Conservation (phyloP, 1,140 invertebrate genomes). For the Cotesia typhae region DNA sequence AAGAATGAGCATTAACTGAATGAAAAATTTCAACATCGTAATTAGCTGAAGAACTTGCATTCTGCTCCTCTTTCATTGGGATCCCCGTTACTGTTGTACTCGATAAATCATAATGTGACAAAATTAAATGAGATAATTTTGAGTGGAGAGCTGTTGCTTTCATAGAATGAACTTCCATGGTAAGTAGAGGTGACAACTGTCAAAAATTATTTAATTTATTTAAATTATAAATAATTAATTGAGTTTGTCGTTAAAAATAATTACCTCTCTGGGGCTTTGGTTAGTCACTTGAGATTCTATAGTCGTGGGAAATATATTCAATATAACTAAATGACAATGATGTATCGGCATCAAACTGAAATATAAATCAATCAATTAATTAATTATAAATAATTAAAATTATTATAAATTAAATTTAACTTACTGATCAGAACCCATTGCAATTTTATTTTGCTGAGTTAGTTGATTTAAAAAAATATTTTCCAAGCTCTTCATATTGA, state of each 20-base stretch:
- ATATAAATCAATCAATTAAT: constrained; percentile 46
- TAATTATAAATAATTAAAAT: constrained; percentile 25
- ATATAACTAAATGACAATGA: constrained; percentile 87
- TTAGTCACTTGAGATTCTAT: constrained; percentile 78
- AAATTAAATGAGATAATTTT: constrained; percentile 78
- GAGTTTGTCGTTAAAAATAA: constrained; percentile 22
- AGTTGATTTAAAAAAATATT: constrained; percentile 84
- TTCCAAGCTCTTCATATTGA: constrained; percentile 82
- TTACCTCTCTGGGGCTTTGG: constrained; percentile 72
- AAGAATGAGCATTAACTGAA: constrained; percentile 81
- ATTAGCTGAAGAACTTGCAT: constrained; percentile 96
- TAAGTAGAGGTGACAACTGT: constrained; percentile 72
- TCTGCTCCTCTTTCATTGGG: constrained; percentile 99
- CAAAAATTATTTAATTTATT: constrained; percentile 35
- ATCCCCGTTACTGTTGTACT: constrained; percentile 97
- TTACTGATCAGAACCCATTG: constrained; percentile 70
- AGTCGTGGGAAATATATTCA: constrained; percentile 86
- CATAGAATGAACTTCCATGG: constrained; percentile 75
- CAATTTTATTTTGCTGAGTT: constrained; percentile 82
- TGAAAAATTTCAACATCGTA: constrained; percentile 98
- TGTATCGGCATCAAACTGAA: constrained; percentile 78
- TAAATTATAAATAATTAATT: constrained; percentile 30
- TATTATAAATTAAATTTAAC: constrained; percentile 46
- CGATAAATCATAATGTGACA: constrained; percentile 90
- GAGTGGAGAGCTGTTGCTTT: constrained; percentile 70